Percentiles rank a stretch among this genome's conserved stretches.
phyloP scores from a whole-genome alignment of 2,797 vertebrate genomes.

The Mastacembelus armatus region DNA sequence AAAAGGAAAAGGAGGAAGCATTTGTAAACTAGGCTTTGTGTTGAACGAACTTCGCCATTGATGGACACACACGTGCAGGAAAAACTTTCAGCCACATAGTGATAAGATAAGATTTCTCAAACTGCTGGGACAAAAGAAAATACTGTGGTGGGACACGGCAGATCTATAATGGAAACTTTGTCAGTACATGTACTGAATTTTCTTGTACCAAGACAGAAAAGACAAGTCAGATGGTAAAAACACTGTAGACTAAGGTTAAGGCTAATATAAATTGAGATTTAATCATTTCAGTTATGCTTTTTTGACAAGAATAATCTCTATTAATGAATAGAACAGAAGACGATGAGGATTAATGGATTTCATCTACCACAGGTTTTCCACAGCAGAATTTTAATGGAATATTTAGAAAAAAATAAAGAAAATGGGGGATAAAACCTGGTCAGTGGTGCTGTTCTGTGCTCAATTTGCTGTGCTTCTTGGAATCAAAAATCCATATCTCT shows the following conservation, averaged over 20 bases:
- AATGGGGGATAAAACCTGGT: not conserved
- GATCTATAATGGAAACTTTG: not conserved
- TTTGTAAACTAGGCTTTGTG: not conserved
- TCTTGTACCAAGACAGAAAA: not conserved
- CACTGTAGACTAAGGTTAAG: not conserved
- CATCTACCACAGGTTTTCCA: not conserved
- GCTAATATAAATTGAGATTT: no score
- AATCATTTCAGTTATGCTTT: no score
- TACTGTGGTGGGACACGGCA: no score
- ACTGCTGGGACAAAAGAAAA: not conserved
- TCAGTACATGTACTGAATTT: not conserved
- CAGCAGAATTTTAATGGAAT: not conserved
- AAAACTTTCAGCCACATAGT: not conserved
- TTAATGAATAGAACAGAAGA: not conserved
- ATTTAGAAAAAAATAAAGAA: not conserved
- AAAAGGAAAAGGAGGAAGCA: not conserved
- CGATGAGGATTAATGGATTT: not conserved
- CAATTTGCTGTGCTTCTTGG: not conserved
- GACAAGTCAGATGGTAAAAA: constrained; percentile 11
- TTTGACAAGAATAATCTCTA: no score
- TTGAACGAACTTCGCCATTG: not conserved
- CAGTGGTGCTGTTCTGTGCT: not conserved
- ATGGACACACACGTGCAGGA: no score
- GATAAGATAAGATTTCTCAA: not conserved
- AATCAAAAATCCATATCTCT: constrained; percentile 18